Base-by-base conservation (phyloP, 2,113 vertebrate species). In the Damaliscus lunatus region DNA sequence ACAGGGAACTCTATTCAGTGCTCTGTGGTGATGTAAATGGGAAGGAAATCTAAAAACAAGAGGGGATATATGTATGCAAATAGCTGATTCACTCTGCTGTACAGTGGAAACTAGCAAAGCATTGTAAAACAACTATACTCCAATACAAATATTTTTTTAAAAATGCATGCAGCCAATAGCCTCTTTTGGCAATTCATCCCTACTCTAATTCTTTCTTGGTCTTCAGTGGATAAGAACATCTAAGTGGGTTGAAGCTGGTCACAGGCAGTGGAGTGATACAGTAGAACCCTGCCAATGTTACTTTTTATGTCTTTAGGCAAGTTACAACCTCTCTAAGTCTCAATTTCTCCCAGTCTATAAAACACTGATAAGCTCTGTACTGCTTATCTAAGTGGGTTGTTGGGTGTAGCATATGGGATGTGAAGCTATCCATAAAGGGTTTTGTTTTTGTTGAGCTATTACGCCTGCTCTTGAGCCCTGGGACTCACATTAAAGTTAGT, bases 401-500 rank as follows among this genome's bases (percentile, higher is more conserved):
- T 89, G 48, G 29, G 50, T 77, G 29, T 21, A 62, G 83, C 48
- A 27, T 15, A 64, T 50, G 89, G 50, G 85, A 85, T 46, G 60
- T n/a, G 96, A 98, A 83, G 91, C 88, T 86, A 16, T 92, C 91
- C 93, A 90, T 33, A 55, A 59, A 95, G 67, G 62, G n/a, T 67
- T 96, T 93, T 80, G 50, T 48, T 83, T 91, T 86, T 59, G 11
- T 64, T 53, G 43, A 55, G 52, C 60, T 82, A 29, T 43, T 50
- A 91, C 0, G 16, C 17, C 62, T 60, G 46, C 40, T 74, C 43
- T 59, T 82, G 31, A 91, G 83, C 53, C n/a, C 71, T 78, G 53
- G 78, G 78, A 92, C 91, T 95, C 59, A 53, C 19, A 85, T 78
- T 62, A 67, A 89, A 97, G 71, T 94, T 83, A 78, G 85, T 90